Conservation (phyloP, 2,888 invertebrate species). For the Tubiluchus corallicola region DNA sequence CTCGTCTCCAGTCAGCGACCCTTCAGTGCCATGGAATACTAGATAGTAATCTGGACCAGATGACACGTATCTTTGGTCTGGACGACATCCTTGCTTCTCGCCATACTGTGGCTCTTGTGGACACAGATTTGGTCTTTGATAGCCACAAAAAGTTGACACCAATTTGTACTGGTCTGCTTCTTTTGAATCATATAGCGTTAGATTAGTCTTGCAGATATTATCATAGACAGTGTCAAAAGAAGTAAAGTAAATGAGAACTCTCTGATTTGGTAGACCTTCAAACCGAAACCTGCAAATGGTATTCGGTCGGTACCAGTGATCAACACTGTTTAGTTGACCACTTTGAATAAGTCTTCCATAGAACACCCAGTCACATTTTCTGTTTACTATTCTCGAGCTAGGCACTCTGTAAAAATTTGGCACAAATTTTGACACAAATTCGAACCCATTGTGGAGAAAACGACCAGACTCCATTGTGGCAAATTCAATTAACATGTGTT, state of each 20-base stretch:
- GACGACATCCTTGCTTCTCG: neutral
- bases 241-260: constrained; percentile 11
- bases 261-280: constrained; percentile 8
- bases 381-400: constrained; percentile 5
- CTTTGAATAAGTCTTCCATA: constrained; percentile 7
- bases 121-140: constrained; percentile 10
- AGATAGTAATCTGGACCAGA: constrained; percentile 7
- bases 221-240: constrained; percentile 10
- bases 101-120: neutral
- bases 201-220: constrained; percentile 5
- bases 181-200: constrained; percentile 11
- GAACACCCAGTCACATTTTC: constrained; percentile 11
- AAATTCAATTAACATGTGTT: constrained; percentile 65
- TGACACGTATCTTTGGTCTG: constrained; percentile 11
- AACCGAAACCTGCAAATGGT: constrained; percentile 12
- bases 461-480: constrained; percentile 44
- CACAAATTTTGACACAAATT: constrained; percentile 11
- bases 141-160: constrained; percentile 11
- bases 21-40: constrained; percentile 11
- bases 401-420: neutral
- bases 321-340: constrained; percentile 12
- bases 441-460: constrained; percentile 12
- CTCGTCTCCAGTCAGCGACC: constrained; percentile 13
- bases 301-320: constrained; percentile 13
- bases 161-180: constrained; percentile 7